Conservation (phyloP, 2,113 vertebrate genomes). For the Catharus fuscescens region DNA sequence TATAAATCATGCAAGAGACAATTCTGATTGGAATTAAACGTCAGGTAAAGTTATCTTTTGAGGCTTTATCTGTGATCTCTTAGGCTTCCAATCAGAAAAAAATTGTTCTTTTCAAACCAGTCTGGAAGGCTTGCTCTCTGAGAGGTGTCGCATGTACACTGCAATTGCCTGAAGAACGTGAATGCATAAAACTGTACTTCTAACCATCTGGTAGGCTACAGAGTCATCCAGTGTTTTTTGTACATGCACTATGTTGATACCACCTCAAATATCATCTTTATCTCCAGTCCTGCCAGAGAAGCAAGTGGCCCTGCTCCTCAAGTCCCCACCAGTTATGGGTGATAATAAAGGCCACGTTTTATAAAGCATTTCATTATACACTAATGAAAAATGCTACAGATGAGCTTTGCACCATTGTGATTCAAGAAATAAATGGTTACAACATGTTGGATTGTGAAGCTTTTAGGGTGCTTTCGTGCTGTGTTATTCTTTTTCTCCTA, state of each 20-base stretch:
- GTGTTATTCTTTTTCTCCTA: not conserved
- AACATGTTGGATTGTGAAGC: not conserved
- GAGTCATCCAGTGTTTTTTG: not conserved
- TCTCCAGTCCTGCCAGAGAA: not conserved
- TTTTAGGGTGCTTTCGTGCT: not conserved
- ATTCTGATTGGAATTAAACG: not conserved
- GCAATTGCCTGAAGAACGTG: not conserved
- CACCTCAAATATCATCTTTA: not conserved
- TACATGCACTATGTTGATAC: not conserved
- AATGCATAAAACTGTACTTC: not conserved
- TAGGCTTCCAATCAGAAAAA: not conserved
- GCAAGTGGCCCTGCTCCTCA: not conserved
- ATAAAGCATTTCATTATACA: not conserved
- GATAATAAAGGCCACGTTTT: not conserved
- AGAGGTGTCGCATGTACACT: not conserved
- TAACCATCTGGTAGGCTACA: fast-evolving
- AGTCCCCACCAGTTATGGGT: not conserved
- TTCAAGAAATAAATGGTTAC: not conserved
- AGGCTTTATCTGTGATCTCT: not conserved
- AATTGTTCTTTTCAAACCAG: not conserved
- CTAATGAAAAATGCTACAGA: not conserved
- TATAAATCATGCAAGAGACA: not conserved
- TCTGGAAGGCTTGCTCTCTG: not conserved
- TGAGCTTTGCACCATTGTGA: fast-evolving
- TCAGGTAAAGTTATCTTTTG: not conserved